phyloP scores from a whole-genome alignment of 2,797 vertebrate species.

The Gymnothorax reevesii region DNA sequence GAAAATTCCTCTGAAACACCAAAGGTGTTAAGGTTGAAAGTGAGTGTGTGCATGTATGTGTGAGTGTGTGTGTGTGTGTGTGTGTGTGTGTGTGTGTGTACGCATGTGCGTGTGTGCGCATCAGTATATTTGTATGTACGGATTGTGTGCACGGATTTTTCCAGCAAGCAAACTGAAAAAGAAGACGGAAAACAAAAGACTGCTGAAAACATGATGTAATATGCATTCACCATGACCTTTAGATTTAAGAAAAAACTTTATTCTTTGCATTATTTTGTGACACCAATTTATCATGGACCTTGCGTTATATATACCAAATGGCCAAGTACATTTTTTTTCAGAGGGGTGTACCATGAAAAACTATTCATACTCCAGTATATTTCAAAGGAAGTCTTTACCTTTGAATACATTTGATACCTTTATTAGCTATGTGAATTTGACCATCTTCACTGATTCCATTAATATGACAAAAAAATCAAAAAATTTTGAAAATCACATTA shows the following conservation, averaged over 20 bases:
- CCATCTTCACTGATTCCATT: not conserved
- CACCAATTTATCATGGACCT: constrained; percentile 26
- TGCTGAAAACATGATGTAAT: not conserved
- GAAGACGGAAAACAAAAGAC: not conserved
- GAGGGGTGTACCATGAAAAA: constrained; percentile 37
- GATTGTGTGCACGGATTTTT: not conserved
- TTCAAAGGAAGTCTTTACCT: constrained; percentile 53
- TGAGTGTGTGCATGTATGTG: not conserved
- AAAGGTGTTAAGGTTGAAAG: not conserved
- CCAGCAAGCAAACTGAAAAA: not conserved
- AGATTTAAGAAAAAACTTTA: not conserved
- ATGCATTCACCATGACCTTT: not conserved
- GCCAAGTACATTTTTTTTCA: constrained; percentile 52
- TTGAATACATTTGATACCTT: constrained; percentile 46
- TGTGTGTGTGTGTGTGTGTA: not conserved
- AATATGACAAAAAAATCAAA: not conserved
- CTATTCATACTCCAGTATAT: constrained; percentile 52
- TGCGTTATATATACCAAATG: constrained; percentile 55
- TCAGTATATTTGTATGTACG: not conserved
- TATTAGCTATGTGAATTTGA: constrained; percentile 57
- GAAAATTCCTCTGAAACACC: not conserved
- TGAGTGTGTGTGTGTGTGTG: not conserved
- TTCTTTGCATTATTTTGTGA: not conserved
- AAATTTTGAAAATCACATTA: not conserved
- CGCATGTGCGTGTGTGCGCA: not conserved